Evolutionary conservation across 2,888 invertebrate species (phyloP).

Genomic region (Deilephila porcellus): DNA sequence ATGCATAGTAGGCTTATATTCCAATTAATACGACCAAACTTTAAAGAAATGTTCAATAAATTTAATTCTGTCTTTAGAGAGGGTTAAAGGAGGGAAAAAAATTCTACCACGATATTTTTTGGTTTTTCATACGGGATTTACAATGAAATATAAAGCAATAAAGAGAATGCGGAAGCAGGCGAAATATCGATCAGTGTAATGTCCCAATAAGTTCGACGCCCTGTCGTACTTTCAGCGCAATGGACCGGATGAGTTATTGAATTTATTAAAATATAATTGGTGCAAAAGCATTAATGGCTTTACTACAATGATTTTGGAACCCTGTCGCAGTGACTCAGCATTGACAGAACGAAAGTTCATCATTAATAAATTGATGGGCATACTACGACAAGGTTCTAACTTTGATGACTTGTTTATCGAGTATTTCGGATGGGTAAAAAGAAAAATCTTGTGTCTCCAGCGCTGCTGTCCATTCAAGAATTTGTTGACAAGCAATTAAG

Average conservation of each 20-base stretch:
- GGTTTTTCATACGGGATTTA: not conserved
- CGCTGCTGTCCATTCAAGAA: slow-evolving; percentile 74
- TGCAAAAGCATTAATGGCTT: slow-evolving; percentile 43
- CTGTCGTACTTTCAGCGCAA: slow-evolving; percentile 40
- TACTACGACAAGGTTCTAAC: slow-evolving; percentile 56
- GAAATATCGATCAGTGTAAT: slow-evolving; percentile 11
- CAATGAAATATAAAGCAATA: not conserved
- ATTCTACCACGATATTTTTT: not conserved
- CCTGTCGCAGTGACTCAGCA: slow-evolving; percentile 42
- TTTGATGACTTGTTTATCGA: slow-evolving; percentile 71
- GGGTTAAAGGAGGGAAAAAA: not conserved
- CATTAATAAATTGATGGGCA: slow-evolving; percentile 42
- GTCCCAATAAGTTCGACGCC: slow-evolving; percentile 45
- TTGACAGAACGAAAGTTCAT: slow-evolving; percentile 24
- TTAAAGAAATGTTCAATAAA: too few relatives aligned
- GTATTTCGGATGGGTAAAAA: slow-evolving; percentile 68
- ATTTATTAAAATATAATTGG: slow-evolving; percentile 61
- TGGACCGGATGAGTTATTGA: slow-evolving; percentile 42
- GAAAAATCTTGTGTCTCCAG: slow-evolving; percentile 66
- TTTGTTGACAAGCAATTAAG: slow-evolving; percentile 81
- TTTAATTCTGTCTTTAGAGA: too few relatives aligned
- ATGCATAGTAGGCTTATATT: not conserved
- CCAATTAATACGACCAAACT: not conserved
- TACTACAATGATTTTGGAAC: slow-evolving; percentile 46
- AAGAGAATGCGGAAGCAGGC: not conserved